These are phyloP conservation scores for Kryptopterus vitreolus DNA, from an alignment of 2,797 vertebrate genomes.

Conservation along the genomic window DNA sequence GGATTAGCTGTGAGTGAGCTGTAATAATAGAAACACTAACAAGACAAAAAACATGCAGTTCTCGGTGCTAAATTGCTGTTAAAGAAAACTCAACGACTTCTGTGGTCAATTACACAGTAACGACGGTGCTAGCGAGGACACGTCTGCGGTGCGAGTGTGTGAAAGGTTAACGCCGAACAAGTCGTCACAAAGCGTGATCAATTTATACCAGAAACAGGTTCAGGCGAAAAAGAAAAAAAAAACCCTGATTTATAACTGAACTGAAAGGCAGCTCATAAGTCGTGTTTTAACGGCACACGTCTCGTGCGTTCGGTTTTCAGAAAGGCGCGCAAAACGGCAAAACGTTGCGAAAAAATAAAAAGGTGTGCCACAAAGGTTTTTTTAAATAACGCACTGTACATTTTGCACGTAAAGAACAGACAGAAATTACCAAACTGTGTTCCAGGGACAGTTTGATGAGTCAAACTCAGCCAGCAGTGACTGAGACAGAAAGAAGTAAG, in stretches of 20 bases:
- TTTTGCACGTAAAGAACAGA: neutral
- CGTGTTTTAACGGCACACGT: neutral
- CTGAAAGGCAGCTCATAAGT: neutral
- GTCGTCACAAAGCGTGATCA: neutral
- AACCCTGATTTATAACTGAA: neutral
- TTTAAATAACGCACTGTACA: neutral
- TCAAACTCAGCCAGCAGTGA: conserved; percentile 44
- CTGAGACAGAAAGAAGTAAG: conserved; percentile 29
- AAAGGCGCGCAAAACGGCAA: neutral
- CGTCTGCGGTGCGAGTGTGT: neutral
- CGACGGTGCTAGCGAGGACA: neutral
- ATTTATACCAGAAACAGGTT: neutral
- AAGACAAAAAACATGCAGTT: neutral
- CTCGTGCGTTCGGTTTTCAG: neutral
- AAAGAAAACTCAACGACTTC: neutral
- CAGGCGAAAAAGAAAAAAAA: neutral
- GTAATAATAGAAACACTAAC: neutral
- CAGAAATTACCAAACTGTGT: neutral
- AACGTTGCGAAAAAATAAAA: neutral
- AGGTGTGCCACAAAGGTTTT: conserved; percentile 19
- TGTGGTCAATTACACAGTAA: neutral
- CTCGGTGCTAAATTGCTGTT: neutral
- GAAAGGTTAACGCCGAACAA: neutral
- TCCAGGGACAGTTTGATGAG: conserved; percentile 48
- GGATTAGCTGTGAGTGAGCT: too few species aligned